phyloP scores from a whole-genome alignment of 2,797 vertebrate genomes.

The Pogonophryne albipinna region DNA sequence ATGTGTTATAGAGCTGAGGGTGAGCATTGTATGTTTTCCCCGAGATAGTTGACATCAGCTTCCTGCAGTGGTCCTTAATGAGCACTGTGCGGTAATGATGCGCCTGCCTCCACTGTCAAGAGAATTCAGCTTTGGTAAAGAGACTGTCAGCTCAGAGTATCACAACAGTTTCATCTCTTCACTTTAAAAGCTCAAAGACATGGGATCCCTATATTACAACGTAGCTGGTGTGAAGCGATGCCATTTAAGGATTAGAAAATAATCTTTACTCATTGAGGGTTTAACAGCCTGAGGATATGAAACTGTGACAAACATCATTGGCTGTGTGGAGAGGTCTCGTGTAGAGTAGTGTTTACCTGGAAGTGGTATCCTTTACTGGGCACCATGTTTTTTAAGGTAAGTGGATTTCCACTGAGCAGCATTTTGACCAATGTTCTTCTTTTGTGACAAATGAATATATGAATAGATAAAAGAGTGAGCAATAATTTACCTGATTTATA shows the following conservation, averaged over 20 bases:
- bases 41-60: constrained; percentile 42
- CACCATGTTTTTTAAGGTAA: constrained; percentile 12
- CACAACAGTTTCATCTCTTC: constrained; percentile 2
- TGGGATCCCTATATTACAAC: not conserved
- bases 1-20: not conserved
- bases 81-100: constrained; percentile 39
- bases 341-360: not conserved
- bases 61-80: constrained; percentile 38
- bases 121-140: constrained; percentile 30
- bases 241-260: constrained; percentile 6
- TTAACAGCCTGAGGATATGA: not conserved
- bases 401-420: not conserved
- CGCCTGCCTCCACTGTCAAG: constrained; percentile 32
- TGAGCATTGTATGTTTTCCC: constrained; percentile 14
- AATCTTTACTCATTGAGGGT: not conserved
- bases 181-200: not conserved
- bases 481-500: not conserved
- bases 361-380: not conserved
- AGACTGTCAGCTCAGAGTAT: not conserved
- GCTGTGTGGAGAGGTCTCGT: not conserved
- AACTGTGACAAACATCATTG: not conserved
- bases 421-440: not conserved
- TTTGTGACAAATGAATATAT: too few species aligned
- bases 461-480: not conserved
- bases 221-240: not conserved